phyloP scores from a whole-genome alignment of 2,888 invertebrate genomes.

The Girardia tigrina region DNA sequence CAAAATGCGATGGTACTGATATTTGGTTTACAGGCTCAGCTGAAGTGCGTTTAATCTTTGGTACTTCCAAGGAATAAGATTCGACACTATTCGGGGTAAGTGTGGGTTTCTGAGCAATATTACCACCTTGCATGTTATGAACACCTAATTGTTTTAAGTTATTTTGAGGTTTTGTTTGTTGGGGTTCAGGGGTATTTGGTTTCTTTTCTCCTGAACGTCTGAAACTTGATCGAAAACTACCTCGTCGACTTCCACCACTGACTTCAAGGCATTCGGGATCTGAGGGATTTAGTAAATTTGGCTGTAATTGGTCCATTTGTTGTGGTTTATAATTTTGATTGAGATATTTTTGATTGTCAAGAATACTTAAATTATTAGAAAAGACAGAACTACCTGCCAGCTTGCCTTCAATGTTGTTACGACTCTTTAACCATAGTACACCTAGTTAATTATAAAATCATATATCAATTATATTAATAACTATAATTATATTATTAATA shows the following conservation, averaged over 20 bases:
- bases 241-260: conserved; percentile 34
- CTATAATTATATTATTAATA: too few relatives aligned
- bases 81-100: background rate
- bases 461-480: background rate
- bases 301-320: conserved; percentile 19
- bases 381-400: background rate
- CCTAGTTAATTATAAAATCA: background rate
- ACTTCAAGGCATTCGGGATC: conserved; percentile 32
- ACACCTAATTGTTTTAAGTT: background rate
- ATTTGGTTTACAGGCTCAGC: background rate
- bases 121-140: background rate
- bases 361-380: background rate
- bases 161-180: background rate
- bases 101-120: background rate
- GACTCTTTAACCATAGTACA: background rate
- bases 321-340: conserved; percentile 23
- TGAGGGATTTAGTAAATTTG: conserved; percentile 14
- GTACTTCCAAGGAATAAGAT: background rate
- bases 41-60: background rate
- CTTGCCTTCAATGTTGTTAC: background rate
- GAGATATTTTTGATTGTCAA: background rate
- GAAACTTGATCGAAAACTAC: conserved; percentile 35
- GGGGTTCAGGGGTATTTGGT: background rate
- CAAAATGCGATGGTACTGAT: background rate
- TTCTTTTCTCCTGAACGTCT: background rate